phyloP scores from a whole-genome alignment of 2,113 vertebrate species.

The Labeo catla region DNA sequence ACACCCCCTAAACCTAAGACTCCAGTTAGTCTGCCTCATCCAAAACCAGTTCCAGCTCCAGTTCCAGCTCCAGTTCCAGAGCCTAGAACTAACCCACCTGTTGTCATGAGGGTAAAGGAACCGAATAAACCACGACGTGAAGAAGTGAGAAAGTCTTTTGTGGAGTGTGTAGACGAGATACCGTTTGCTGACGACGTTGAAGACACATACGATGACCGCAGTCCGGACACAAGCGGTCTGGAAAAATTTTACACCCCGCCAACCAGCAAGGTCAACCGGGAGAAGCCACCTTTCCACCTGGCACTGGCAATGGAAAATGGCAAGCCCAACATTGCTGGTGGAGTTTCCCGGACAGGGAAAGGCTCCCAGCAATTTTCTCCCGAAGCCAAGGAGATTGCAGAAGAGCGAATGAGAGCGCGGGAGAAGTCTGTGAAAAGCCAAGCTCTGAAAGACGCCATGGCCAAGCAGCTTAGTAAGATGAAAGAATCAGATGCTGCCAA shows the following conservation, averaged over 20 bases:
- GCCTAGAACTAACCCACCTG: constrained; percentile 38
- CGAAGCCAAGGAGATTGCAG: constrained; percentile 92
- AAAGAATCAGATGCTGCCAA: constrained; percentile 81
- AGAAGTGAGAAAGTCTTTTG: constrained; percentile 87
- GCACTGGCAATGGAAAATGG: constrained; percentile 84
- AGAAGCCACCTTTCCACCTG: constrained; percentile 71
- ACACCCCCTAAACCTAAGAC: constrained; percentile 58
- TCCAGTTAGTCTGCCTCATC: constrained; percentile 59
- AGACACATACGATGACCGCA: constrained; percentile 87
- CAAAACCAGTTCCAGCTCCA: constrained; percentile 56
- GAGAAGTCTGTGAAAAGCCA: constrained; percentile 96
- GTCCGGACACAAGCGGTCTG: constrained; percentile 80
- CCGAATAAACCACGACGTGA: constrained; percentile 69
- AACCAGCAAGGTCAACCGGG: constrained; percentile 75
- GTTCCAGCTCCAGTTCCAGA: constrained; percentile 32
- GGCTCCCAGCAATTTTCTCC: constrained; percentile 79
- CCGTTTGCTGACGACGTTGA: constrained; percentile 96
- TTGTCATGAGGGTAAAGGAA: constrained; percentile 74
- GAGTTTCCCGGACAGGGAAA: constrained; percentile 68
- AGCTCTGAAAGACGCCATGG: constrained; percentile 91
- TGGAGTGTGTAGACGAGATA: constrained; percentile 95
- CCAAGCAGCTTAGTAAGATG: constrained; percentile 89
- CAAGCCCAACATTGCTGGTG: constrained; percentile 73
- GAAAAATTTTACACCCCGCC: constrained; percentile 87
- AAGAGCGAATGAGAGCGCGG: constrained; percentile 90